A percentile compares a stretch with the other conserved stretches of the same genome.
Conservation (phyloP, 1,140 invertebrate species). For the Plutomurus gul region DNA sequence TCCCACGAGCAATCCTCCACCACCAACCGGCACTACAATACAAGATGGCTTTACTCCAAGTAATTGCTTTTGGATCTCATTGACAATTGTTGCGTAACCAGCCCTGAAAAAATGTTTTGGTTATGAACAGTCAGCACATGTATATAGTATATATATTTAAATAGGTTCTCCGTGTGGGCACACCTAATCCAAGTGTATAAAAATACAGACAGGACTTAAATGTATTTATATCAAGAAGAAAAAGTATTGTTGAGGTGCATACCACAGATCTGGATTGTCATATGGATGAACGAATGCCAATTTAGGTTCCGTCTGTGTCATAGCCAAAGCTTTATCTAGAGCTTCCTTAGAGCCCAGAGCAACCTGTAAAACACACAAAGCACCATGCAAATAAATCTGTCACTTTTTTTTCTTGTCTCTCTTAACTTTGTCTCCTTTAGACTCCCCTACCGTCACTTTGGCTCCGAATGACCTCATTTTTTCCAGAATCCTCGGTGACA, state of each 20-base stretch:
- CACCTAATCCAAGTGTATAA: not conserved
- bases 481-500: constrained; percentile 58
- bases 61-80: constrained; percentile 59
- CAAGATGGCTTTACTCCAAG: constrained; percentile 56
- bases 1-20: constrained; percentile 60
- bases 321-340: constrained; percentile 58
- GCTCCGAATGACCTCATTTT: constrained; percentile 56
- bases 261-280: constrained; percentile 62
- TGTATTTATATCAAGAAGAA: not conserved
- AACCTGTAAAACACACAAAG: constrained; percentile 50
- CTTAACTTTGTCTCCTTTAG: no score
- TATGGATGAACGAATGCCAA: constrained; percentile 60
- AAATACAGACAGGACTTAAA: not conserved
- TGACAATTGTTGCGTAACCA: constrained; percentile 60
- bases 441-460: constrained; percentile 54
- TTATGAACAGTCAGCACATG: no score
- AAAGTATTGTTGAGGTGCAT: constrained; percentile 2
- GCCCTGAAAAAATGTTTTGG: constrained; percentile 56
- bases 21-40: constrained; percentile 62
- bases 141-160: no score
- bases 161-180: not conserved
- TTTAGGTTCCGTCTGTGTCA: constrained; percentile 53
- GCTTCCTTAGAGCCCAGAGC: constrained; percentile 60
- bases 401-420: no score
- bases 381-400: no score